Base-by-base conservation (phyloP, 2,113 vertebrate genomes). In the Nannobrachium achirus region DNA sequence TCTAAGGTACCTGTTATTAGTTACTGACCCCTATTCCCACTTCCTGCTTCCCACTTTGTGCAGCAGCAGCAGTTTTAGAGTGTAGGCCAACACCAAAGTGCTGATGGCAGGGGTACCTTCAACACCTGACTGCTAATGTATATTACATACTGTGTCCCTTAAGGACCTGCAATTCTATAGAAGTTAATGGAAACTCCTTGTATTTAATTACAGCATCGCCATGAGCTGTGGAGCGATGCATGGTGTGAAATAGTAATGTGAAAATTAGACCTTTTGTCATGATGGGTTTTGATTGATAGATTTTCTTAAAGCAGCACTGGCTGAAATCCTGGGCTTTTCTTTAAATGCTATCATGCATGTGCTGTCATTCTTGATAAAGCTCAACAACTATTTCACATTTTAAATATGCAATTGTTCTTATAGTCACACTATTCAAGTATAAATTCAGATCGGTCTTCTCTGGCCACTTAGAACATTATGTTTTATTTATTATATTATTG, bases 51-150 rank as follows among this genome's bases (percentile, higher is more conserved):
- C 51, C 56, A n/a, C 56, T 78, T 84, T 81, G 60, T 84, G 83
- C 86, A 60, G 83, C 66, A 7, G 73, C 84, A 88, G 87, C 81
- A 84, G 39, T 88, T 90, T 84, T 62, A 51, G 15, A 69, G 66
- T 16, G n/a, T n/a, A n/a, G n/a, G n/a, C n/a, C n/a, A 39, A 58
- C 72, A 68, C 63, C 59, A 79, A 83, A 86, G 74, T 86, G 82
- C 88, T 89, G 84, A 89, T 86, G 51, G 33, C 69, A 78, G 80
- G 62, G 41, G 16, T 70, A 80, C 74, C 74, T 90, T 66, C 69
- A 86, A 75, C 81, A 80, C 66, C 70, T 77, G 68, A 85, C 51
- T 73, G 77, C 71, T 79, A 75, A 77, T 76, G 65, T 76, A 59
- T 58, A 72, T 67, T 76, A 82, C 83, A 82, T 79, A 69, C 69